Evolutionary conservation across 2,113 vertebrate genomes (phyloP).

Genomic region (Pseudorhombus dupliciocellatus): DNA sequence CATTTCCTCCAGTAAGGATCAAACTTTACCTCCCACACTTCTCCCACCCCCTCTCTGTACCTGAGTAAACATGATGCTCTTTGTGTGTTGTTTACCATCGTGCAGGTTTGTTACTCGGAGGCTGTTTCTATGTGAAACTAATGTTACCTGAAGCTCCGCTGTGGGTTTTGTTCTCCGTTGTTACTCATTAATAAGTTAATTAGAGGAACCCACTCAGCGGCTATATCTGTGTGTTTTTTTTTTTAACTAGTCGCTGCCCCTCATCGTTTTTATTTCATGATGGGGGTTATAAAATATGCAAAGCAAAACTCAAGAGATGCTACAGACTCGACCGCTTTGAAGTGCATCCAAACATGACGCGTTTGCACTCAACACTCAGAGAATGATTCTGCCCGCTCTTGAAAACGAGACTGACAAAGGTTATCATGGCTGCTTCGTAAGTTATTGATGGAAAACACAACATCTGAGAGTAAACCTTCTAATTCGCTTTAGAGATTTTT

Average conservation of each 20-base stretch:
- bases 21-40: too few relatives aligned
- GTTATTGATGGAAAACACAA: conserved; percentile 7
- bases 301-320: conserved; percentile 29
- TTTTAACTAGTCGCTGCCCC: conserved; percentile 1
- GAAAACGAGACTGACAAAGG: conserved; percentile 13
- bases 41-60: too few relatives aligned
- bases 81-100: background rate
- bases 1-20: too few relatives aligned
- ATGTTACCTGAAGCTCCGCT: background rate
- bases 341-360: conserved; percentile 19
- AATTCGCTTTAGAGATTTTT: background rate
- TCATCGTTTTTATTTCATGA: conserved; percentile 32
- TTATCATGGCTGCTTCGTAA: conserved; percentile 4
- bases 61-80: background rate
- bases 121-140: background rate
- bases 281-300: conserved; percentile 35
- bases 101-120: background rate
- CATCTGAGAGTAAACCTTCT: background rate
- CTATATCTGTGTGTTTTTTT: background rate
- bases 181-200: conserved; percentile 23
- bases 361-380: background rate
- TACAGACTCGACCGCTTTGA: conserved; percentile 14
- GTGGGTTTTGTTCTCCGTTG: background rate
- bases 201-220: background rate
- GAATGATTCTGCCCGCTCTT: conserved; percentile 1